Base-by-base conservation (phyloP, 2,797 vertebrate genomes). In the Tolypeutes matacus region DNA sequence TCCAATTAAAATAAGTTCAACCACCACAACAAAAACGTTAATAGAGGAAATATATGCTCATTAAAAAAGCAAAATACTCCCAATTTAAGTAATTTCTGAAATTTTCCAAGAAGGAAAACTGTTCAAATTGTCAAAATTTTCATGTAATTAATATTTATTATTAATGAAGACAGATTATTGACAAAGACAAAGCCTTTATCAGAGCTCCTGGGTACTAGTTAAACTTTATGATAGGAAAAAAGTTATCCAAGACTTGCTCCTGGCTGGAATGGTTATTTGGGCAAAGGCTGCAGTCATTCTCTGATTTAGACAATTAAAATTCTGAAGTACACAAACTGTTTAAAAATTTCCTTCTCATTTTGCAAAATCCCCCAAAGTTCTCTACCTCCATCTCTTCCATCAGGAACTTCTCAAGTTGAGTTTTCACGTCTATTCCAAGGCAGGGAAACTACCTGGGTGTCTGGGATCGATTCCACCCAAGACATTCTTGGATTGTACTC, bases 1-100 rank as follows among this genome's bases (percentile, higher is more conserved):
- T 78, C 80, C 87, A 92, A 75, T 70, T 87, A 82, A 84, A 95
- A 82, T 62, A 39, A 95, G 39, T 51, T 95, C 73, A 90, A 89
- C 82, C 84, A 90, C 31, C 70, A 85, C 53, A 90, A 76, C 80
- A 67, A 89, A 69, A 92, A 86, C 70, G 53, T 80, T 88, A 91
- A 93, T 23, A 84, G 1, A 84, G 36, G 34, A 86, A 93, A 94
- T 83, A 65, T 76, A 29, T 80, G 78, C 34, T 64, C 51, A 89
- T 84, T 29, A 83, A 93, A 94, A 70, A 42, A 46, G 62, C 31
- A 92, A 85, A 84, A 72, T n/a, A 51, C 17, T 90, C 51, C 70
- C 49, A 94, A 76, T 39, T 70, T 91, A 93, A 94, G 77, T 29
- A 70, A 92, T 82, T 92, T 92, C 84, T 84, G 5, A 75, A 85